A percentile compares a stretch with the other conserved stretches of the same genome.
Conservation (phyloP, 2,797 vertebrate genomes). For the Hydrophis major region DNA sequence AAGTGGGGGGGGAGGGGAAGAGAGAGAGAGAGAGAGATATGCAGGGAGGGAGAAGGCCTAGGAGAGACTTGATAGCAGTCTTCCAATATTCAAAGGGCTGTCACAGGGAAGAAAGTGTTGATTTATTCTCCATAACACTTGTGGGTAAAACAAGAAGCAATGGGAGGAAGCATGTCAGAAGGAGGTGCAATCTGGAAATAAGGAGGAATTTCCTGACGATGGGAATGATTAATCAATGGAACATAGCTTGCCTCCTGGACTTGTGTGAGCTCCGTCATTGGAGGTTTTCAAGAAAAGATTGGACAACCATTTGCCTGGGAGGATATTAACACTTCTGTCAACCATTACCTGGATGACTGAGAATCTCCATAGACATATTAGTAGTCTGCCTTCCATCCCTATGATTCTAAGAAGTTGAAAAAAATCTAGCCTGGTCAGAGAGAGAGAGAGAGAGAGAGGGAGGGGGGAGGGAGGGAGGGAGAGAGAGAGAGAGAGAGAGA, state of each 20-base stretch:
- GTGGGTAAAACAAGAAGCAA: neutral
- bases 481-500: neutral
- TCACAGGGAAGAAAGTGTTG: neutral
- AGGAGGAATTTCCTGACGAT: neutral
- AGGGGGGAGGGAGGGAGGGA: neutral
- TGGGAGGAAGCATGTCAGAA: neutral
- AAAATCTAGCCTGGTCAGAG: too few relatives aligned
- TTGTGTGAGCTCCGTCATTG: neutral
- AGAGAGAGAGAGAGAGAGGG: neutral
- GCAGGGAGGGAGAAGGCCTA: too few relatives aligned
- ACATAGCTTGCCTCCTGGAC: neutral
- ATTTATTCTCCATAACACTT: neutral
- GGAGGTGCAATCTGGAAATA: neutral
- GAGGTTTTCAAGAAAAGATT: neutral
- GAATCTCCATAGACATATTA: neutral
- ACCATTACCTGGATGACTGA: neutral
- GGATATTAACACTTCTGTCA: neutral
- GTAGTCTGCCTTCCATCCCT: neutral
- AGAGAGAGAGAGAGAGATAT: too few relatives aligned
- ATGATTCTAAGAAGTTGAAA: neutral
- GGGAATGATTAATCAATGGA: neutral
- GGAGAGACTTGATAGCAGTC: neutral
- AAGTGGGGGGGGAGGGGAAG: too few relatives aligned
- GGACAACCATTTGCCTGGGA: neutral
- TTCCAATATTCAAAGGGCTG: neutral